These are phyloP conservation scores for Rhineura floridana DNA, from an alignment of 2,113 vertebrate genomes.

Conservation along the genomic window DNA sequence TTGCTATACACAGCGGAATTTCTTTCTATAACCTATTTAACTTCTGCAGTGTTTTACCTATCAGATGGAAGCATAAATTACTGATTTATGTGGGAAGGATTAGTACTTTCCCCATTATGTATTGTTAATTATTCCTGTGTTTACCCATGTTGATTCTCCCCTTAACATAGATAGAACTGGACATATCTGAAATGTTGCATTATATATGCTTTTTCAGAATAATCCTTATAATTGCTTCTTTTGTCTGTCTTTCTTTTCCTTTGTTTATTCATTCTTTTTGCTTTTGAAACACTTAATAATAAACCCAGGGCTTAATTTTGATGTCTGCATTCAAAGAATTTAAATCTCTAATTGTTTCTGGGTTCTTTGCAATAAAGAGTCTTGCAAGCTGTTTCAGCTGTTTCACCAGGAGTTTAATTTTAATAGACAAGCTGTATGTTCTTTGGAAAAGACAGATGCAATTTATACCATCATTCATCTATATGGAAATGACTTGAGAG, in stretches of 20 bases:
- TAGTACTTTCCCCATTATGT: background rate
- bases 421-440: background rate
- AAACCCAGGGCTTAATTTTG: constrained; percentile 11
- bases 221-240: constrained; percentile 35
- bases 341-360: constrained; percentile 10
- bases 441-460: background rate
- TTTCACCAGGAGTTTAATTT: background rate
- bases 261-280: constrained; percentile 8
- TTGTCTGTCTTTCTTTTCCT: constrained; percentile 11
- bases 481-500: constrained; percentile 12
- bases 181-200: background rate
- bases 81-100: background rate
- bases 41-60: background rate
- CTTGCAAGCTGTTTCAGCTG: constrained; percentile 3
- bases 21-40: background rate
- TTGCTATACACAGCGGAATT: background rate
- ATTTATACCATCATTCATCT: constrained; percentile 1
- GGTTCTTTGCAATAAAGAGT: constrained; percentile 14
- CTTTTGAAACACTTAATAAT: constrained; percentile 22
- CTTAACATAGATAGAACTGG: background rate
- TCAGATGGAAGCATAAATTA: background rate
- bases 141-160: constrained; percentile 15
- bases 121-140: constrained; percentile 12
- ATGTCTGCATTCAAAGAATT: constrained; percentile 26
- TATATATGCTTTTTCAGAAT: constrained; percentile 3